Evolutionary conservation across 2,888 invertebrate genomes (phyloP).

Genomic region (Drosophila robusta): DNA sequence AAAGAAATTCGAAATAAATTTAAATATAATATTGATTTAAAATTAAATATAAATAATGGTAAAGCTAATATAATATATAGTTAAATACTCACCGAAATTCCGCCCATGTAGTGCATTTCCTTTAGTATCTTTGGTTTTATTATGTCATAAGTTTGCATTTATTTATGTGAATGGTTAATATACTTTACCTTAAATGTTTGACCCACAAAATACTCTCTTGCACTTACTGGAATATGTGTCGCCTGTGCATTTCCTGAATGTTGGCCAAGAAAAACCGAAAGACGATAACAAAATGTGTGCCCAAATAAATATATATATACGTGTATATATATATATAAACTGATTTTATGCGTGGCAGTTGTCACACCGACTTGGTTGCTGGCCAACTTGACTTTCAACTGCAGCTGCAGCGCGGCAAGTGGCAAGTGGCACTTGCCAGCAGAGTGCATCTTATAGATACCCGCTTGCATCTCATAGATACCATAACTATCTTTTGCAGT

Average conservation of each 20-base stretch:
- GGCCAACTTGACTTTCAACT: constrained; percentile 69
- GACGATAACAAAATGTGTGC: constrained; percentile 53
- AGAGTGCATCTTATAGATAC: constrained; percentile 48
- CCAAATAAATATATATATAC: constrained; percentile 5
- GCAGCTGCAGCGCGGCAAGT: constrained; percentile 64
- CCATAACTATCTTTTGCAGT: constrained; percentile 83
- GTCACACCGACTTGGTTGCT: constrained; percentile 53
- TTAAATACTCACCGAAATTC: too few relatives aligned
- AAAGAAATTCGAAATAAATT: too few relatives aligned
- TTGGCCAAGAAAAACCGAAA: constrained; percentile 66
- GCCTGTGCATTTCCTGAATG: constrained; percentile 35
- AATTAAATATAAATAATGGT: too few relatives aligned
- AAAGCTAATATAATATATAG: too few relatives aligned
- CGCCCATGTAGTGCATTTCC: too few relatives aligned
- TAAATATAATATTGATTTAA: too few relatives aligned
- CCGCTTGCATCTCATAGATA: constrained; percentile 18
- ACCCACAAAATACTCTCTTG: constrained; percentile 17
- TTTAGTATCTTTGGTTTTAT: too few relatives aligned
- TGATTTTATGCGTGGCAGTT: constrained; percentile 60
- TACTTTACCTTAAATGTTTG: constrained; percentile 23
- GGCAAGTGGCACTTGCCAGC: constrained; percentile 70
- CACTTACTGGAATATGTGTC: constrained; percentile 2
- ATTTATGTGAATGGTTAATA: neutral
- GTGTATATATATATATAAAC: constrained; percentile 37
- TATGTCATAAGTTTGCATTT: neutral